phyloP scores from a whole-genome alignment of 2,888 invertebrate genomes.

The Muscina levida region DNA sequence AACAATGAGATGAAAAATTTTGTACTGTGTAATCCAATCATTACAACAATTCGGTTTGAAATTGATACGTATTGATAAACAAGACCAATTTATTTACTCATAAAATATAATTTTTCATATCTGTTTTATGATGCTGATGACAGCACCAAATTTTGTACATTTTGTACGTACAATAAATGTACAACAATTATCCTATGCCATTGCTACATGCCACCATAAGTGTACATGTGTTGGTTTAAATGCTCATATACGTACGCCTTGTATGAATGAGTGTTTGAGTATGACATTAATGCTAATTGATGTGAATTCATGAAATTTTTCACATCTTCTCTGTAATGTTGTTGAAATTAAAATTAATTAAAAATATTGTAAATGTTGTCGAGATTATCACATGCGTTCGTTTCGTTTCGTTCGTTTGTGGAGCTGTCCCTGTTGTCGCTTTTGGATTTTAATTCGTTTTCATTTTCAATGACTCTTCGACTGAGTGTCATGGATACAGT shows the following conservation, averaged over 20 bases:
- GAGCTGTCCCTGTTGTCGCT: not conserved
- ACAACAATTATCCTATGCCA: too few relatives aligned
- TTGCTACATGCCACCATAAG: too few relatives aligned
- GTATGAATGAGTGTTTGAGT: constrained; percentile 27
- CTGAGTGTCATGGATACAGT: not conserved
- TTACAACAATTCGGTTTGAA: too few relatives aligned
- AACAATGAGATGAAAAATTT: too few relatives aligned
- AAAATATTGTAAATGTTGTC: constrained; percentile 64
- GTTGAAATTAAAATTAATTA: constrained; percentile 68
- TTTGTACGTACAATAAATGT: too few relatives aligned
- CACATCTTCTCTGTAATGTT: constrained; percentile 62
- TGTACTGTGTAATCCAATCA: too few relatives aligned
- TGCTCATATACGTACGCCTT: not conserved
- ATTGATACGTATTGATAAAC: too few relatives aligned
- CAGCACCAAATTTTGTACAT: too few relatives aligned
- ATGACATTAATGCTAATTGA: constrained; percentile 66
- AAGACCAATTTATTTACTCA: too few relatives aligned
- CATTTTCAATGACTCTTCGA: constrained; percentile 16
- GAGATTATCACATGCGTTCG: constrained; percentile 54
- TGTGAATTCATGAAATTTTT: constrained; percentile 67
- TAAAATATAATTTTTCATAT: too few relatives aligned
- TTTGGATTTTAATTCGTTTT: constrained; percentile 16
- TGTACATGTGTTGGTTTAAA: too few relatives aligned
- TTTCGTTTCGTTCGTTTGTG: not conserved
- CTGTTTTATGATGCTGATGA: too few relatives aligned